phyloP scores from a whole-genome alignment of 2,113 vertebrate genomes.

The Pseudolaguvia tuberculata region DNA sequence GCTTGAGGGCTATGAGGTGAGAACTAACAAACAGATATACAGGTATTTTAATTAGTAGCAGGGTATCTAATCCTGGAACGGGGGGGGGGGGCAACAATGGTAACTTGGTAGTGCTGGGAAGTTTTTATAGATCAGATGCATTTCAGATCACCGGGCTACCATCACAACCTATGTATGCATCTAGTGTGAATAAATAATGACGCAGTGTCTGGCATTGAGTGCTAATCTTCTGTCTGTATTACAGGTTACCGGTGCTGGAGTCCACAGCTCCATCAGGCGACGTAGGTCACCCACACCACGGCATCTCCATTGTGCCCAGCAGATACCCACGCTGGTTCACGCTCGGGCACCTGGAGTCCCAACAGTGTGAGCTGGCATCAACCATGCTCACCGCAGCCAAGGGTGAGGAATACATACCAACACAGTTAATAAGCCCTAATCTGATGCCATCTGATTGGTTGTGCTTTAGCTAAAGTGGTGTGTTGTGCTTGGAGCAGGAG shows the following conservation, averaged over 20 bases:
- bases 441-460: too few species aligned
- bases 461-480: not conserved
- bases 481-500: slow-evolving; percentile 67
- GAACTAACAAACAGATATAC: too few species aligned
- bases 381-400: slow-evolving; percentile 97
- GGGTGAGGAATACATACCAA: slow-evolving; percentile 60
- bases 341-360: slow-evolving; percentile 94
- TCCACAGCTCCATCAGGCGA: slow-evolving; percentile 82
- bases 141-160: not conserved
- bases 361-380: slow-evolving; percentile 96
- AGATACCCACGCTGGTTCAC: slow-evolving; percentile 98
- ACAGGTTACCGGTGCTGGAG: slow-evolving; percentile 90
- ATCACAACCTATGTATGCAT: not conserved
- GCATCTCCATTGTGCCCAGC: slow-evolving; percentile 92
- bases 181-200: not conserved
- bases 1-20: slow-evolving; percentile 94
- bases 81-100: too few species aligned
- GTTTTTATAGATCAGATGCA: not conserved
- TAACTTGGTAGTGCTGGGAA: too few species aligned
- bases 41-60: too few species aligned
- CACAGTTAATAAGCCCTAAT: too few species aligned
- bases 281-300: slow-evolving; percentile 86
- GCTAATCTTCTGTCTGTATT: not conserved
- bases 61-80: too few species aligned
- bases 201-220: too few species aligned